Percentiles rank a stretch among this genome's conserved stretches.
Conservation (phyloP, 2,113 vertebrate genomes). For the Microcebus murinus region DNA sequence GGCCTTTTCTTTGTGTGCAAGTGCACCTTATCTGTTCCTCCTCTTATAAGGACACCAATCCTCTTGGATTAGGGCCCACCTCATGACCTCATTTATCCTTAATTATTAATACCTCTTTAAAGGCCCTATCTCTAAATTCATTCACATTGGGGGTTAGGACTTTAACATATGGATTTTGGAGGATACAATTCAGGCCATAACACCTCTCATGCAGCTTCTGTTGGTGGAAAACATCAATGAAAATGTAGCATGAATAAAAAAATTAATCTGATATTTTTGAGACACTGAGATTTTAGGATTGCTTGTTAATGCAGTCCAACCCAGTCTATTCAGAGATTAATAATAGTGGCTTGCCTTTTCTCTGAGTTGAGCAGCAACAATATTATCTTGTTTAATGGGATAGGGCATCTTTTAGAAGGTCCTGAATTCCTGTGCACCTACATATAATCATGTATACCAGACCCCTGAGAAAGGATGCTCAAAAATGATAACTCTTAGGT, state of each 20-base stretch:
- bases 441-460: neutral
- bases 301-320: neutral
- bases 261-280: neutral
- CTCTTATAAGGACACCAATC: neutral
- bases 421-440: neutral
- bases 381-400: neutral
- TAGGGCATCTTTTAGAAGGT: neutral
- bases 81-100: neutral
- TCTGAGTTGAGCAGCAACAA: neutral
- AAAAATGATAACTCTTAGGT: neutral
- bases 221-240: neutral
- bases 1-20: neutral
- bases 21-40: neutral
- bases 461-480: neutral
- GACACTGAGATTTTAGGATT: constrained; percentile 14
- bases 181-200: neutral
- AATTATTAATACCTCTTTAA: neutral
- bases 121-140: neutral
- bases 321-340: neutral
- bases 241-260: neutral
- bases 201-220: neutral
- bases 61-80: neutral
- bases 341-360: neutral
- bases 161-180: neutral
- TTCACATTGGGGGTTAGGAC: neutral